Conservation (phyloP, 1,140 invertebrate genomes). For the Heliconius hermathena region DNA sequence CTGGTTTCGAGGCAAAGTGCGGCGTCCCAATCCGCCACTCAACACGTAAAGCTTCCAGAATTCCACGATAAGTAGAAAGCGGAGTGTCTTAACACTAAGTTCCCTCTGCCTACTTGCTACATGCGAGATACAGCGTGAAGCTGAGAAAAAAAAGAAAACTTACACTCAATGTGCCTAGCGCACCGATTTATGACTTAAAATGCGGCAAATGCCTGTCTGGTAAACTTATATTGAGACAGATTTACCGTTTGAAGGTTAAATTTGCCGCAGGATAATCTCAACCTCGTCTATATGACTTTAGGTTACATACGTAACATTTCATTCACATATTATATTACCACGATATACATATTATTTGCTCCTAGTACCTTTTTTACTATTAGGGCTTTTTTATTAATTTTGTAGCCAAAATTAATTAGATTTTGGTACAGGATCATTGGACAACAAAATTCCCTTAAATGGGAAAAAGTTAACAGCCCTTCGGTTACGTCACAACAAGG, state of each 20-base stretch:
- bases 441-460: slow-evolving; percentile 20
- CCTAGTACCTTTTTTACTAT: background rate
- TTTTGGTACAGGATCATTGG: background rate
- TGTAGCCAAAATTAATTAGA: background rate
- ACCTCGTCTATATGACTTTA: slow-evolving; percentile 24
- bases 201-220: slow-evolving; percentile 13
- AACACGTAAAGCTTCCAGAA: too few species aligned
- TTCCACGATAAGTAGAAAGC: too few species aligned
- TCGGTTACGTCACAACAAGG: slow-evolving; percentile 68
- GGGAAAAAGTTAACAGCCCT: slow-evolving; percentile 23
- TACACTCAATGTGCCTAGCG: background rate
- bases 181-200: slow-evolving; percentile 5
- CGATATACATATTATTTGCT: background rate
- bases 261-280: slow-evolving; percentile 46
- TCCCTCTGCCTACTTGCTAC: too few species aligned
- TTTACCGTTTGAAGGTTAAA: slow-evolving; percentile 45
- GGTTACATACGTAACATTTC: background rate
- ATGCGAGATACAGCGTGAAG: too few species aligned
- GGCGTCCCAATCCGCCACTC: too few species aligned
- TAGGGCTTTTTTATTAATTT: too few species aligned
- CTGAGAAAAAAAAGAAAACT: too few species aligned
- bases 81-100: too few species aligned
- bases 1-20: too few species aligned
- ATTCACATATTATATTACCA: background rate
- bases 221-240: slow-evolving; percentile 14